These are phyloP conservation scores for Macroglossus sobrinus DNA, from an alignment of 2,113 vertebrate genomes.

Conservation along the genomic window DNA sequence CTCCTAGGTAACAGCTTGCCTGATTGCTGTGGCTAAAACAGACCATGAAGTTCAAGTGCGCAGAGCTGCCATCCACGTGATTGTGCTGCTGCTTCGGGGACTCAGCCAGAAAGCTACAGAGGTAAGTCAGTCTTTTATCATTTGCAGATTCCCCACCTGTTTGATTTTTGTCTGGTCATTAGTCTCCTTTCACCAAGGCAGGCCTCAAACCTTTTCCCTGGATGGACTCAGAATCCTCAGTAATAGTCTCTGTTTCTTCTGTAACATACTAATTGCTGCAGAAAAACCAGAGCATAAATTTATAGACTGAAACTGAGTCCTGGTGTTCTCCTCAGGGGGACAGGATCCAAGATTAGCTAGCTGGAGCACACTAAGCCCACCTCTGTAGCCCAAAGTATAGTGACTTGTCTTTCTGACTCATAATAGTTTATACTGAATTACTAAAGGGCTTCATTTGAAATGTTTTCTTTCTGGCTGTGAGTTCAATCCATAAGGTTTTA, in stretches of 20 bases:
- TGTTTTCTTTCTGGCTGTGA: slow-evolving; percentile 30
- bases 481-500: not conserved
- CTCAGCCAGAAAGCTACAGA: slow-evolving; percentile 91
- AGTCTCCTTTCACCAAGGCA: not conserved
- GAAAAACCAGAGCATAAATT: not conserved
- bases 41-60: slow-evolving; percentile 91
- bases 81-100: slow-evolving; percentile 90
- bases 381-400: slow-evolving; percentile 4
- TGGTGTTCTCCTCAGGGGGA: not conserved
- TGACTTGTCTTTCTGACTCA: slow-evolving; percentile 28
- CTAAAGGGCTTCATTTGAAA: not conserved
- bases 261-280: not conserved
- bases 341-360: not conserved
- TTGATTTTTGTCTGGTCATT: not conserved
- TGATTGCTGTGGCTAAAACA: slow-evolving; percentile 87
- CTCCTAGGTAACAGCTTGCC: slow-evolving; percentile 81
- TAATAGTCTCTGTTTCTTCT: slow-evolving; percentile 13
- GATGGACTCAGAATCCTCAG: not conserved
- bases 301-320: not conserved
- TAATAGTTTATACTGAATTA: not conserved
- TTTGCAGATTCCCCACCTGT: not conserved
- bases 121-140: slow-evolving; percentile 78
- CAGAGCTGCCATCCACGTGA: slow-evolving; percentile 92
- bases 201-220: not conserved
- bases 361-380: not conserved